Evolutionary conservation across 2,113 vertebrate species (phyloP).

Genomic region (Hirundichthys speculiger): DNA sequence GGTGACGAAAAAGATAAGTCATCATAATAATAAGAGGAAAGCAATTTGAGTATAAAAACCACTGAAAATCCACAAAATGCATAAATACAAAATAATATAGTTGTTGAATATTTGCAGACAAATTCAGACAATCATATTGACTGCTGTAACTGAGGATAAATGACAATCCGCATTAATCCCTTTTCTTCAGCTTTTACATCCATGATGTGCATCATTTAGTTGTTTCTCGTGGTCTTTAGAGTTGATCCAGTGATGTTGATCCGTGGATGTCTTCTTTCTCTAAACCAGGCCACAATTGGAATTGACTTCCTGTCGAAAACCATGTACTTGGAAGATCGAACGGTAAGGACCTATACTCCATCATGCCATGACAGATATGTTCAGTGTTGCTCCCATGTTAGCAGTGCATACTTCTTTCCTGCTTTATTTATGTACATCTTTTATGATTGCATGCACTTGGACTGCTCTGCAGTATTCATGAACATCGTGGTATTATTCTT

Average conservation of each 20-base stretch:
- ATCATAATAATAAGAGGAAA: too few relatives aligned
- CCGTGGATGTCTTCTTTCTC: constrained; percentile 31
- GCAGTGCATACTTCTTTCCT: too few relatives aligned
- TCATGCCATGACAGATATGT: constrained; percentile 10
- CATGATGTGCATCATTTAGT: not conserved
- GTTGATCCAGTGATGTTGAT: constrained; percentile 15
- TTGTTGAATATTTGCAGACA: constrained; percentile 13
- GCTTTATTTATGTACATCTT: too few relatives aligned
- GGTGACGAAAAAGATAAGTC: not conserved
- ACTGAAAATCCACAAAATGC: not conserved
- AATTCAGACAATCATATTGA: not conserved
- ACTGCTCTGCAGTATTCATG: not conserved
- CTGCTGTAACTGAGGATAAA: constrained; percentile 5
- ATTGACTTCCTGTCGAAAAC: constrained; percentile 97
- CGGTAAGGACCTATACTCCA: constrained; percentile 80
- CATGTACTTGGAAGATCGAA: constrained; percentile 95
- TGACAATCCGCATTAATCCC: not conserved
- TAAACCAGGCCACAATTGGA: constrained; percentile 89
- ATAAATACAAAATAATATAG: not conserved
- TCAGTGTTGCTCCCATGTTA: constrained; percentile 1
- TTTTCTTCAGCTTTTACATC: constrained; percentile 4
- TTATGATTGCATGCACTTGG: constrained; percentile 7
- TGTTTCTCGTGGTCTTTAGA: constrained; percentile 4
- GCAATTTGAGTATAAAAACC: not conserved
- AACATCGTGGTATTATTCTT: constrained; percentile 20